phyloP scores from a whole-genome alignment of 1,140 invertebrate genomes.

The Brachionus sp. region DNA sequence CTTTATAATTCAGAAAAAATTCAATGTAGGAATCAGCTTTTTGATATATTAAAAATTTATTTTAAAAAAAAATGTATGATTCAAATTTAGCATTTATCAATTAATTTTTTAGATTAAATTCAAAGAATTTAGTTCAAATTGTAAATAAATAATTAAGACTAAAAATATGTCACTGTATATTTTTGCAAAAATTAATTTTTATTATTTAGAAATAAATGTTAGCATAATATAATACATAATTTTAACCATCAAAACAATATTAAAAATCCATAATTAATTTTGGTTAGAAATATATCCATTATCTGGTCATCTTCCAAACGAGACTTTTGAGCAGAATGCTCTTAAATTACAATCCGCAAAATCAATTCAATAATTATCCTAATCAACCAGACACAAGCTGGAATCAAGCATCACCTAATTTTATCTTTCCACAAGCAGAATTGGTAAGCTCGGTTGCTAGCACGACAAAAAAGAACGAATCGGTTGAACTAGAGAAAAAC shows the following conservation, averaged over 20 bases:
- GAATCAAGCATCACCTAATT: neutral
- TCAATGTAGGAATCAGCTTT: no score
- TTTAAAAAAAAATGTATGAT: no score
- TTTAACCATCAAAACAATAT: constrained; percentile 31
- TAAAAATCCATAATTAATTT: neutral
- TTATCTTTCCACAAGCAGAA: neutral
- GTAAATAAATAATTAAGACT: neutral
- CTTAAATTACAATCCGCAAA: neutral
- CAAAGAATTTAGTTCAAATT: no score
- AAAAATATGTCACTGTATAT: neutral
- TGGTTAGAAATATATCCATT: neutral
- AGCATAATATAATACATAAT: constrained; percentile 12
- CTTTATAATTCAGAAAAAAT: no score
- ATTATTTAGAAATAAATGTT: neutral
- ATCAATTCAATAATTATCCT: neutral
- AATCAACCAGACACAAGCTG: neutral
- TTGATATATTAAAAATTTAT: no score
- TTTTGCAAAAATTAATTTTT: neutral
- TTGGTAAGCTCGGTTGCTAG: neutral
- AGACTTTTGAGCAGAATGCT: neutral
- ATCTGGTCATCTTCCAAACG: neutral
- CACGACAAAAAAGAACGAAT: neutral
- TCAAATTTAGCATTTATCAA: no score
- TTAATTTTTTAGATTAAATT: no score
- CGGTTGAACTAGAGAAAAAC: neutral